Evolutionary conservation across 2,113 vertebrate genomes (phyloP), one percentile per base, ranked within the genome.

Genomic region (Chaetorhynchus papuensis): DNA sequence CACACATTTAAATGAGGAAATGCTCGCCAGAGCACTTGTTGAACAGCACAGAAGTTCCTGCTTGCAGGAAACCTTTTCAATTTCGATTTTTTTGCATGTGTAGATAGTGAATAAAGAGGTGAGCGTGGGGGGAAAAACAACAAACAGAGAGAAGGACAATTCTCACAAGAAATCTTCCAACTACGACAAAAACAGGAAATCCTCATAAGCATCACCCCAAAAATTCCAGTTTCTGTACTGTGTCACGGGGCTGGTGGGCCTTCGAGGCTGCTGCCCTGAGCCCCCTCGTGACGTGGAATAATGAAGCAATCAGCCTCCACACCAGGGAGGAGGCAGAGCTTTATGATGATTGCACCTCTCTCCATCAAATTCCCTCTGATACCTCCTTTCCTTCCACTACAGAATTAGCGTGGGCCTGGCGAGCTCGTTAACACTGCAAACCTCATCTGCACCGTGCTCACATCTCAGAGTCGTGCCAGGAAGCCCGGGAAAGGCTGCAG

Each of bases 51-150:
- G 28, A 65, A 74, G 42, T 42, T 81, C 63, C 49, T 60, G 68
- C 56, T 86, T 17, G 52, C 41, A 77, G 54, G 49, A 35, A 88
- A 49, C 1, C 30, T 28, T 11, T 63, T 49, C 18, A 11, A 10
- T 35, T 83, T 72, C 21, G 7, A 7, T 1, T 41, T 31, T 56
- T 54, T 57, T 60, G 8, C 5, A 3, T 9, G 3, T 27, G 7
- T 19, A 83, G 44, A 39, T 20, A 56, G 60, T 7, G 22, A 19
- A 42, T 23, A 50, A 35, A 21, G 27, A 54, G 2, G 15, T 8
- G 7, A 3, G 2, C 7, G 6, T 9, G 16, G 5, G 5, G 6
- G 1, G 2, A 5, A n/a, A 37, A 23, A 15, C 6, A 3, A 3
- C 18, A 37, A n/a, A 13, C 15, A 28, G 16, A 6, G 15, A 17